These are phyloP conservation scores for Rhinopomastus cyanomelas DNA, from an alignment of 2,113 vertebrate species.

Conservation along the genomic window DNA sequence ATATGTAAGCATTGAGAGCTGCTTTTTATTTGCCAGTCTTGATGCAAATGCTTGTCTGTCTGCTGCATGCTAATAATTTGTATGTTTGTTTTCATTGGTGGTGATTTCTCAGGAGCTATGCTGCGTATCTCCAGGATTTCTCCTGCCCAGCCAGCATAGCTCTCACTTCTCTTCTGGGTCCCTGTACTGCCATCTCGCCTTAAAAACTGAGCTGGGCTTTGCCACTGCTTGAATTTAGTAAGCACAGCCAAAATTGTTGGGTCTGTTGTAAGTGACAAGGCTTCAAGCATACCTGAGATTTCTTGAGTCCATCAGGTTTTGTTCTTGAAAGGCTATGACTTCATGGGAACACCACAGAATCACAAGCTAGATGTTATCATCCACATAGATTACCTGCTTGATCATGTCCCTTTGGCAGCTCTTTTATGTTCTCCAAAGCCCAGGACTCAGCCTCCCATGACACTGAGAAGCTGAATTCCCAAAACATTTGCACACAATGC, in stretches of 20 bases:
- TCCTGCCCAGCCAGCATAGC: neutral
- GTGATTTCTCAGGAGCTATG: neutral
- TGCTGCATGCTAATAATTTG: neutral
- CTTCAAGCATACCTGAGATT: neutral
- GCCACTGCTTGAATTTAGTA: neutral
- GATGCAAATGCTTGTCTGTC: neutral
- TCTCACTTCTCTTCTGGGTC: neutral
- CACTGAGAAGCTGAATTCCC: neutral
- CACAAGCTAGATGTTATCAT: accelerated
- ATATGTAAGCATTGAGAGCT: neutral
- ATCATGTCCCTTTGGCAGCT: neutral
- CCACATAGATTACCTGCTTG: accelerated
- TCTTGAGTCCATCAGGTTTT: neutral
- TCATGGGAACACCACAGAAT: neutral
- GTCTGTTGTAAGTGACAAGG: neutral
- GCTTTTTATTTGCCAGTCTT: neutral
- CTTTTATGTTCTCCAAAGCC: neutral
- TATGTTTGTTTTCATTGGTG: neutral
- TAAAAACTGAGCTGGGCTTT: neutral
- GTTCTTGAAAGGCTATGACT: neutral
- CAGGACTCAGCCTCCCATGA: neutral
- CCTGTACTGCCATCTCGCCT: neutral
- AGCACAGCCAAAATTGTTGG: neutral
- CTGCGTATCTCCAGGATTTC: neutral
- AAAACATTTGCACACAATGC: neutral